Evolutionary conservation across 2,113 vertebrate species (phyloP), one percentile per base, ranked within the genome.

Genomic region (Trachemys scripta): DNA sequence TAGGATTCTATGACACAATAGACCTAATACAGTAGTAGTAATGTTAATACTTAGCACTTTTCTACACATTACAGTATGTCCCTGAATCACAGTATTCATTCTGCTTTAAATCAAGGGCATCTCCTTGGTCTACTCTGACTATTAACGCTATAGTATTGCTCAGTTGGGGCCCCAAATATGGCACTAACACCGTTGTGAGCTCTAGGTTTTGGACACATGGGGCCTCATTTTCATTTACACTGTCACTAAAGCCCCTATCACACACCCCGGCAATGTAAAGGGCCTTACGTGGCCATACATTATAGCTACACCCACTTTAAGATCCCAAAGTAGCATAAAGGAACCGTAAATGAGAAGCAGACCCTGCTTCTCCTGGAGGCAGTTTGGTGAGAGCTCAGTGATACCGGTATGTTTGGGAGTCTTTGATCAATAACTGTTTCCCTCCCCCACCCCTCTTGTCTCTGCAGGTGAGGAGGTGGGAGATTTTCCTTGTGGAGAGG

Each of bases 401-500:
- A 80, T n/a, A 29, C 5, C 79, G 35, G 49, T 42, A 17, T 69
- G 2, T 72, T 72, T 24, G 8, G 8, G 14, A 5, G 10, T 4
- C 29, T 62, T 8, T 35, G 4, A 0, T 2, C 0, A 1, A 31
- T 78, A 47, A 94, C 38, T 45, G 24, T 93, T 22, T 90, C 10
- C 42, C 57, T 13, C 38, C 13, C 27, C 31, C 25, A 47, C 25
- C 2, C 0, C 2, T 42, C 56, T 84, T 8, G 62, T 57, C 81
- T 19, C 31, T 84, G 25, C 97, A 99, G 99, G 97, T 2, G 99
- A 99, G 6, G 98, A 98, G 31, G 98, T 98, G 51, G 98, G 98
- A 25, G 99, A 99, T 49, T 99, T 99, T 90, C 99, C 99, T 9
- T 99, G 99, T 10, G 99, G 99, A 69, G 96, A 93, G 42, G 99